Conservation (phyloP, 2,888 invertebrate genomes). For the Caenorhabditis drosophilae region DNA sequence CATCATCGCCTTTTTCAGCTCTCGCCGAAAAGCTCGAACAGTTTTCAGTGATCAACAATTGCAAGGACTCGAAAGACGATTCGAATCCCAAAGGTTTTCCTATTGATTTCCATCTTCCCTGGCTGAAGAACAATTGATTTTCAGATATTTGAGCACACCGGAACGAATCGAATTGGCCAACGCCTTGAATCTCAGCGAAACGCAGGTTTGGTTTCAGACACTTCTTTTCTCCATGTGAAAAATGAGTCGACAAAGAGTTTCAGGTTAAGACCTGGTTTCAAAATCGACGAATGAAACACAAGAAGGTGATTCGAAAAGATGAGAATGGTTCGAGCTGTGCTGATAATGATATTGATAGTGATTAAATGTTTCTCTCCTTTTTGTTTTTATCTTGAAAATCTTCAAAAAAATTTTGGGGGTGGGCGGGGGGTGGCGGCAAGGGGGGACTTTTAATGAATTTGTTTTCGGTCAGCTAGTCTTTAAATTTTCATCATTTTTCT, state of each 20-base stretch:
- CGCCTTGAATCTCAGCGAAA: conserved; percentile 74
- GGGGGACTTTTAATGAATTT: too few relatives aligned
- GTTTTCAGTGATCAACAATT: conserved; percentile 77
- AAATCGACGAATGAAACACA: conserved; percentile 94
- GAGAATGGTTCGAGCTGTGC: conserved; percentile 16
- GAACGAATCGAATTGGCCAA: conserved; percentile 66
- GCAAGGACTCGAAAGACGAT: conserved; percentile 64
- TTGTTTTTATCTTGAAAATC: too few relatives aligned
- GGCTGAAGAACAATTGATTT: too few relatives aligned
- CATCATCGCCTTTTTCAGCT: conserved; percentile 6
- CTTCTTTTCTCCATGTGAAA: neutral
- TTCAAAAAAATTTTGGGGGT: too few relatives aligned
- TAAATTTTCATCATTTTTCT: too few relatives aligned
- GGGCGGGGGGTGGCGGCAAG: too few relatives aligned
- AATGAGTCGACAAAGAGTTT: conserved; percentile 20
- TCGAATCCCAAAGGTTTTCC: conserved; percentile 59
- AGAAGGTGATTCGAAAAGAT: conserved; percentile 79
- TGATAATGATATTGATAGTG: conserved; percentile 35
- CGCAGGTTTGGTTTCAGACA: too few relatives aligned
- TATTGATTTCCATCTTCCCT: too few relatives aligned
- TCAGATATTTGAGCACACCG: conserved; percentile 65
- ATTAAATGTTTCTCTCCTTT: too few relatives aligned
- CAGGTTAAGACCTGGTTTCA: conserved; percentile 98
- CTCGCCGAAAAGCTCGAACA: conserved; percentile 80
- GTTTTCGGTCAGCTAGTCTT: too few relatives aligned